Base-by-base conservation (phyloP, 2,888 invertebrate species). In the Agriopis aurantiaria region DNA sequence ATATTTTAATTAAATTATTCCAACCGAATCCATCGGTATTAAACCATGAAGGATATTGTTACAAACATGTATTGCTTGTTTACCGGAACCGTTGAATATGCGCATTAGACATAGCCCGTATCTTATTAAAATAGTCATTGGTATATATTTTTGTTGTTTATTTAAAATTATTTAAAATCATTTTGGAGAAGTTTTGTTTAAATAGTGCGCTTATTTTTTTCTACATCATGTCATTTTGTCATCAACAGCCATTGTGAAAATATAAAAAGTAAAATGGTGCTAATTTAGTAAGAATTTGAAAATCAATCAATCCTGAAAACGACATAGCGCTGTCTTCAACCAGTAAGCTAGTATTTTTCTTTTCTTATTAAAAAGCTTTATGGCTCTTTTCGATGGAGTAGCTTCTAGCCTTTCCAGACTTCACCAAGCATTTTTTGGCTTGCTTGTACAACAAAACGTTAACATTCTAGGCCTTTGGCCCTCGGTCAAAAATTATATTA, bases 1-100 rank as follows among this genome's bases (percentile, higher is more conserved):
- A 68, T 65, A 45, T 69, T 62, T 60, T 72, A 72, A 74, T 68
- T 67, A 68, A 68, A 68, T 64, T 69, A 70, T 66, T 68, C 61
- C 43, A 59, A 71, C 58, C 59, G 51, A 74, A 70, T 68, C 61
- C 66, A 59, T 64, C 72, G 66, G 45, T 41, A 57, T 66, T 57
- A 52, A 55, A 61, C 69, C 72, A 67, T 68, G 69, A 72, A 72
- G 72, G 69, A 68, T 64, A 48, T 45, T 72, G 67, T 65, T 65
- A 67, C 55, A 52, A 67, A 72, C 64, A 63, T 43, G 61, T 62
- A 62, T 53, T 55, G 1, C 66, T 46, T 59, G 51, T 71, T 63
- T 65, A 45, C 17, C 46, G 58, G 65, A 63, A 63, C 68, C 57
- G 46, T 65, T 63, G 17, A 66, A 66, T 63, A 60, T 69, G 23